Base-by-base conservation (phyloP, 2,888 invertebrate species). In the Notocelia uddmanniana region DNA sequence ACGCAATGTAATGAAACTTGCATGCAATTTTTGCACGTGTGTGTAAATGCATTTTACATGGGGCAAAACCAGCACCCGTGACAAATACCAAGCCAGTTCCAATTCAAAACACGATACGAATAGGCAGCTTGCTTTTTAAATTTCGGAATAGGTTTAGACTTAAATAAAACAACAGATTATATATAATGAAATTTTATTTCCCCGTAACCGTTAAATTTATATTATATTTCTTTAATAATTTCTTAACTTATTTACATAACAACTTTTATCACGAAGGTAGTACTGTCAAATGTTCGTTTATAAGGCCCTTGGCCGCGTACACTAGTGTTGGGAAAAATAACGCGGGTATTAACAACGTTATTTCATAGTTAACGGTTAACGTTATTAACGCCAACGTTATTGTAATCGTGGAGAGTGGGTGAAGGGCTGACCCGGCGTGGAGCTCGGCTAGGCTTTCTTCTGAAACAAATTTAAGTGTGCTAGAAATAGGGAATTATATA, bases 391-490 rank as follows among this genome's bases (percentile, higher is more conserved):
- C 23, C 77, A 88, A 75, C 55, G 81, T 79, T 68, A 84, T 79
- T 74, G 88, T 80, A 2, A 83, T 79, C 70, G 80, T 77, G 34
- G 87, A 79, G n/a, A 89, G 84, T 2, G 86, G 84, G 15, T 85
- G 84, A 10, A 83, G 79, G 2, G 85, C 79, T 59, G 84, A 83
- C 0, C 87, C 87, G 21, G 93, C 93, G 79, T 94, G 94, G 1
- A 94, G 88, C 74, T 94, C 94, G 0, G 94, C 94, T 68, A 94
- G 89, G 79, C 94, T 94, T 90, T 94, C 92, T 93, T 89, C 90
- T 92, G 92, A 72, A 93, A 93, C 92, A 92, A 93, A 85, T 71
- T 81, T 74, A n/a, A 34, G 66, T 67, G 81, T 70, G 76, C 86
- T 84, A 88, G 76, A 62, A 63, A 37, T 45, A 41, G 19, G 41